Evolutionary conservation across 1,140 invertebrate species (phyloP), one percentile per base, ranked within the genome.

Genomic region (Cryptotermes secundus): DNA sequence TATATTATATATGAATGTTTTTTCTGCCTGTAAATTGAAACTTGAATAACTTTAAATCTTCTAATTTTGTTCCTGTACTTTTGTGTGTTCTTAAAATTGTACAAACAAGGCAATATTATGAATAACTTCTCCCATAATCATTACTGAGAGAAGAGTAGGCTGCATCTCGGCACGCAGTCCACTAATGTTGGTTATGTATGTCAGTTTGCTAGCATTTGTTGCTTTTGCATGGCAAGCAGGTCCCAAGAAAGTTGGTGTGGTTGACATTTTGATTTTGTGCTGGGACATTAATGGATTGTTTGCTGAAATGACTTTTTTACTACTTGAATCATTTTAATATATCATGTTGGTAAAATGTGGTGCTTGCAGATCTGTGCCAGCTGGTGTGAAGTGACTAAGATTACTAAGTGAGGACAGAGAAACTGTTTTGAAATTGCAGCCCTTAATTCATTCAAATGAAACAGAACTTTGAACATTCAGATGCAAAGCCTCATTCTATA

Each of bases 21-120:
- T n/a, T 81, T 84, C 84, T 81, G 81, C 80, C 80, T 84, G 83
- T 84, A 84, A 42, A 84, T 81, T 84, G 80, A 80, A 82, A 84
- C 34, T 81, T 84, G 42, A 49, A 36, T 81, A 19, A 80, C 38
- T 42, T 65, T n/a, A 65, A n/a, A 65, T 65, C 59, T 65, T 65
- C 59, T 65, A 26, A 65, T 81, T 81, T 82, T 81, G 80, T 81
- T 53, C 53, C 35, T 53, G 38, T 80, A 84, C 42, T 83, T 79
- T 84, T 80, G 36, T 26, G 35, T 53, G 36, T 45, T 84, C 49
- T 65, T 84, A 42, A 81, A 84, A 84, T 35, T 84, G 80, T 81
- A 84, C 80, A 81, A 82, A 59, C 34, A 81, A 42, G 45, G 80
- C 81, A 84, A 84, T 65, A 79, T 65, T 34, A 53, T 34, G 38